A percentile compares a stretch with the other conserved stretches of the same genome.
phyloP scores from a whole-genome alignment of 2,113 vertebrate species.

The Platycercus adscitus region DNA sequence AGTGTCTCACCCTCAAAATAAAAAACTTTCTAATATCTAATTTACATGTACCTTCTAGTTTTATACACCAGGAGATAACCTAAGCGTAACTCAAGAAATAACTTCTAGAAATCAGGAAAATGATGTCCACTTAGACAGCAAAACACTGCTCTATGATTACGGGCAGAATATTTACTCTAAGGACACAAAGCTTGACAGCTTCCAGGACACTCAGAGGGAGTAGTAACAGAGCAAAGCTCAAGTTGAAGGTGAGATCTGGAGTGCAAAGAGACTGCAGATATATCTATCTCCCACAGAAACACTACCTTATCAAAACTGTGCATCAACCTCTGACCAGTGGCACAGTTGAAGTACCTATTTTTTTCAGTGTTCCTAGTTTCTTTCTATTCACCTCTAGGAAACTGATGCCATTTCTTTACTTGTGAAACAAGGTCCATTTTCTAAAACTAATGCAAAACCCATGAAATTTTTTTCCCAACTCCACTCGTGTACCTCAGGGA shows the following conservation, averaged over 20 bases:
- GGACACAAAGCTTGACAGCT: background rate
- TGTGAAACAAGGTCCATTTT: background rate
- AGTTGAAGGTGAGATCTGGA: background rate
- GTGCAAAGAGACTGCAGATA: background rate
- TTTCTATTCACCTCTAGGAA: background rate
- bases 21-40: background rate
- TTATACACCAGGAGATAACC: background rate
- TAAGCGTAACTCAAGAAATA: background rate
- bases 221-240: background rate
- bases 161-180: background rate
- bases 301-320: background rate
- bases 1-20: background rate
- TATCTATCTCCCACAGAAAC: background rate
- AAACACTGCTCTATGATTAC: background rate
- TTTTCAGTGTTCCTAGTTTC: background rate
- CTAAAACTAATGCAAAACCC: background rate
- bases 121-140: background rate
- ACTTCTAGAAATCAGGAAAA: background rate
- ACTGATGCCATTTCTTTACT: background rate
- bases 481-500: background rate
- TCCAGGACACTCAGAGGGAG: background rate
- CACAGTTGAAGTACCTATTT: background rate
- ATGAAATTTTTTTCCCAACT: background rate
- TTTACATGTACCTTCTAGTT: background rate
- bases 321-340: background rate